phyloP scores from a whole-genome alignment of 2,888 invertebrate species.

The Aphodius granarius region DNA sequence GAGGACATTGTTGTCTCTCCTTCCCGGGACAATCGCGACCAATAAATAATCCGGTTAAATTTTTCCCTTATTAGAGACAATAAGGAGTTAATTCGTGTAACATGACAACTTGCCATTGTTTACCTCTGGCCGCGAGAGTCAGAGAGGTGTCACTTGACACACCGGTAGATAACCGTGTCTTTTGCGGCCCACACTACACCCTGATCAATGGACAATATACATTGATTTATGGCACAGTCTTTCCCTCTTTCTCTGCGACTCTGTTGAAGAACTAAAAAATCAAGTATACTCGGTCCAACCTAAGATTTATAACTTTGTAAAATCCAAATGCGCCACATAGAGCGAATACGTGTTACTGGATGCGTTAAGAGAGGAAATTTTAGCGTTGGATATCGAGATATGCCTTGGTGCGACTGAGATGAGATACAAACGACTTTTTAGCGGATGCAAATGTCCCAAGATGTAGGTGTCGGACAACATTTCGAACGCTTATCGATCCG shows the following conservation, averaged over 20 bases:
- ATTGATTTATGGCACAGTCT: constrained; percentile 42
- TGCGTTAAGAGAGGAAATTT: neutral
- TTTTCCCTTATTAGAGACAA: constrained; percentile 31
- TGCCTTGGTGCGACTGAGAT: neutral
- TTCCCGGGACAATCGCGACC: neutral
- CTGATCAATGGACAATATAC: constrained; percentile 30
- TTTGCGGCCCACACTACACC: constrained; percentile 23
- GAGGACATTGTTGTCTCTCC: neutral
- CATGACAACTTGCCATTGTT: constrained; percentile 28
- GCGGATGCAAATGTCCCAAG: neutral
- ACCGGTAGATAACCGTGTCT: constrained; percentile 4
- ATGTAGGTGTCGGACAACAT: neutral
- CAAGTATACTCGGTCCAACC: neutral
- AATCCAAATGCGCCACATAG: neutral
- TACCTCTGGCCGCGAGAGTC: constrained; percentile 11
- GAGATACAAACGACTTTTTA: neutral
- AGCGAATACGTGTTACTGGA: neutral
- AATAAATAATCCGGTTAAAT: constrained; percentile 18
- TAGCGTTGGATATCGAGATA: neutral
- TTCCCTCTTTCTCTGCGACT: too few species aligned
- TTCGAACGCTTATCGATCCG: neutral
- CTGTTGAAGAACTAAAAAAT: neutral
- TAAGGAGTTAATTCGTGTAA: constrained; percentile 27
- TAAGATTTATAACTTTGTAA: neutral
- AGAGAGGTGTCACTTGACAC: constrained; percentile 20